Conservation (phyloP, 1,140 invertebrate species). For the Ericerus pela region DNA sequence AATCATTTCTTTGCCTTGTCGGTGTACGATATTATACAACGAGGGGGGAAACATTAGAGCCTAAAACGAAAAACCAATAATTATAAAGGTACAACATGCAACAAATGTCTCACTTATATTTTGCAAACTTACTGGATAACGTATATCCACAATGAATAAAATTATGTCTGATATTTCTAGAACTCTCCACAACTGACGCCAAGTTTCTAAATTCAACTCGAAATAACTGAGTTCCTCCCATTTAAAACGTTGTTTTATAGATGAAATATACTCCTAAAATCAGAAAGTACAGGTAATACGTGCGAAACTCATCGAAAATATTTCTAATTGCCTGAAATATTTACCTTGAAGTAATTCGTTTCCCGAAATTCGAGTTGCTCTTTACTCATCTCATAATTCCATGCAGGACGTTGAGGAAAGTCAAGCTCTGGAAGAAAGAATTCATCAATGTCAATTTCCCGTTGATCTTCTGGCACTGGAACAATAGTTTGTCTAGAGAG, state of each 20-base stretch:
- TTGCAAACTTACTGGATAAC: conserved; percentile 52
- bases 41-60: conserved; percentile 77
- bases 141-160: conserved; percentile 67
- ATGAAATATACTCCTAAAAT: conserved; percentile 46
- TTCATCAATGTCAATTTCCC: conserved; percentile 52
- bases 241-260: conserved; percentile 35
- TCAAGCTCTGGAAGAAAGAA: conserved; percentile 57
- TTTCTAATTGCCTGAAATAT: conserved; percentile 14
- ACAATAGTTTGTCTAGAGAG: conserved; percentile 41
- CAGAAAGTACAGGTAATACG: conserved; percentile 17
- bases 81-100: not conserved
- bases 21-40: conserved; percentile 58
- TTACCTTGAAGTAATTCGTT: conserved; percentile 58
- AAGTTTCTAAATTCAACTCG: conserved; percentile 83
- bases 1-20: conserved; percentile 66
- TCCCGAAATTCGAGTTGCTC: conserved; percentile 56
- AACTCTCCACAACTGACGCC: conserved; percentile 84
- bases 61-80: conserved; percentile 33
- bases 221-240: conserved; percentile 49
- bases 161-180: conserved; percentile 80
- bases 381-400: conserved; percentile 56
- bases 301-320: not conserved
- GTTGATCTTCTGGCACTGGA: conserved; percentile 36
- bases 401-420: conserved; percentile 67
- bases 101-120: not conserved